Conservation (phyloP, 2,797 vertebrate species). For the Australoheros facetus region DNA sequence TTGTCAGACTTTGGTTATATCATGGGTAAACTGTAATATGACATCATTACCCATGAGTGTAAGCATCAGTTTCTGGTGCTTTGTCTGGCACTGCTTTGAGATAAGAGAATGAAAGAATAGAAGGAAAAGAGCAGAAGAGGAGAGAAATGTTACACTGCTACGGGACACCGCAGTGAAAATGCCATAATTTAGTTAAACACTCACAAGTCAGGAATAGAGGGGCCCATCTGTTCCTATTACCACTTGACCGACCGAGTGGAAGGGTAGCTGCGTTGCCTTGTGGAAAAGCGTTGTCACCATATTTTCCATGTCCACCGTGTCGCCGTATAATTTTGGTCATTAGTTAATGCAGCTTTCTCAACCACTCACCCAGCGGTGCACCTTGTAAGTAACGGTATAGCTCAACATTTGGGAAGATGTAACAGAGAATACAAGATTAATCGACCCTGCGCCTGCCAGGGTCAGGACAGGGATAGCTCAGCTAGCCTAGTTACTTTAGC, state of each 20-base stretch:
- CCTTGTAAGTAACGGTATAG: not conserved
- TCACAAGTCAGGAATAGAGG: not conserved
- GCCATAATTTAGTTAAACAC: conserved; percentile 21
- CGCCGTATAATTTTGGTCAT: not conserved
- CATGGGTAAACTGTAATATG: conserved; percentile 18
- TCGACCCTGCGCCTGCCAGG: not conserved
- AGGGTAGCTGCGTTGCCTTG: too few relatives aligned
- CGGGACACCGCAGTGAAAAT: not conserved
- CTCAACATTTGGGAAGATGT: not conserved
- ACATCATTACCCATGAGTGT: conserved; percentile 52
- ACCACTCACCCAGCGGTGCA: accelerated
- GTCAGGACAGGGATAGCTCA: not conserved
- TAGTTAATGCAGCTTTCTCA: not conserved
- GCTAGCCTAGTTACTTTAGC: not conserved
- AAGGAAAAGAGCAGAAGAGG: conserved; percentile 17
- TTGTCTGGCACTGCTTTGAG: conserved; percentile 35
- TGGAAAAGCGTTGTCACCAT: not conserved
- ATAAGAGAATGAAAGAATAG: conserved; percentile 12
- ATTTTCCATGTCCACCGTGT: not conserved
- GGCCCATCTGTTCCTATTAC: conserved; percentile 7
- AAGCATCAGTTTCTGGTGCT: conserved; percentile 33
- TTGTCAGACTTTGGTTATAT: conserved; percentile 10
- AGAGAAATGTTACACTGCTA: conserved; percentile 21
- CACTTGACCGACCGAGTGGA: not conserved
- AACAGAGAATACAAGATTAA: accelerated